A percentile compares a stretch with the other conserved stretches of the same genome.
phyloP scores from a whole-genome alignment of 2,888 invertebrate species.

The Apeira syringaria region DNA sequence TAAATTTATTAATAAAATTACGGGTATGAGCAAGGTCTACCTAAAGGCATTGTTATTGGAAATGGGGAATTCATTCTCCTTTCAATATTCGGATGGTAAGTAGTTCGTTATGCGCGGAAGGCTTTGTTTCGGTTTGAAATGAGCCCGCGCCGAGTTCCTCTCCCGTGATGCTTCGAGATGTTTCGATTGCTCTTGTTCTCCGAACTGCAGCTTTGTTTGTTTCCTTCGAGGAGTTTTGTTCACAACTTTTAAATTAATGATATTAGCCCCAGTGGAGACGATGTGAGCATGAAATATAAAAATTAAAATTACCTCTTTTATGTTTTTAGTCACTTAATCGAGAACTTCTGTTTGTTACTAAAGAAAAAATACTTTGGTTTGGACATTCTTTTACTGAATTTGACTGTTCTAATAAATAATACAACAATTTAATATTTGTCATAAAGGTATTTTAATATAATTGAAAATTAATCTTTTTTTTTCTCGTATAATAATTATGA shows the following conservation, averaged over 20 bases:
- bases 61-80: constrained; percentile 51
- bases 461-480: too few species aligned
- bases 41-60: constrained; percentile 45
- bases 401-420: too few species aligned
- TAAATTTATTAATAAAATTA: too few species aligned
- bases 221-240: constrained; percentile 34
- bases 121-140: constrained; percentile 57
- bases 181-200: constrained; percentile 46
- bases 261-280: constrained; percentile 17
- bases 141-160: constrained; percentile 34
- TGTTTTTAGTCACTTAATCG: too few species aligned
- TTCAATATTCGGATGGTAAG: constrained; percentile 57
- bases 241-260: constrained; percentile 27
- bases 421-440: too few species aligned
- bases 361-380: too few species aligned
- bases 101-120: constrained; percentile 48
- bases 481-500: too few species aligned
- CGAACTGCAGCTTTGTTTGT: constrained; percentile 38
- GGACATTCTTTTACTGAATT: too few species aligned
- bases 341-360: too few species aligned
- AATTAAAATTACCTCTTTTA: too few species aligned
- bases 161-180: constrained; percentile 4
- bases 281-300: constrained; percentile 16
- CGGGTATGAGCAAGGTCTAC: constrained; percentile 15
- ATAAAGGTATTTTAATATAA: too few species aligned